phyloP scores from a whole-genome alignment of 1,140 invertebrate genomes.

The Conus ventricosus region DNA sequence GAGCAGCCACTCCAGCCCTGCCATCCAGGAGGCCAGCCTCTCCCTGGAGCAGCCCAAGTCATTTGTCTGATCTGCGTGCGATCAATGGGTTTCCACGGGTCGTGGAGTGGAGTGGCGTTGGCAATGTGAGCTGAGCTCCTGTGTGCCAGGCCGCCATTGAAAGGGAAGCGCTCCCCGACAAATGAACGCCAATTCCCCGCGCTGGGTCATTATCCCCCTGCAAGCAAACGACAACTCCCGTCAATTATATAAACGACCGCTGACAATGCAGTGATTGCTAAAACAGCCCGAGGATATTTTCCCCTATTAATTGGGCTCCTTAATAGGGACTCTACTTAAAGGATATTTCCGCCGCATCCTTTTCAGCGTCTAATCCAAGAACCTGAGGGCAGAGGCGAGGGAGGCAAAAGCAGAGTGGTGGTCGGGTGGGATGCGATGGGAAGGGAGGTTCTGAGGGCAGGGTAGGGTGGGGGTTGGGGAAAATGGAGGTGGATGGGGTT shows the following conservation, averaged over 20 bases:
- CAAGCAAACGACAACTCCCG: slow-evolving; percentile 40
- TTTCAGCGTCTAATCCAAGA: slow-evolving; percentile 23
- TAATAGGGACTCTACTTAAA: slow-evolving; percentile 40
- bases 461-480: no score
- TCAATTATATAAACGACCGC: slow-evolving; percentile 42
- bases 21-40: neutral
- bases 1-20: neutral
- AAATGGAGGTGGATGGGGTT: neutral
- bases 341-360: slow-evolving; percentile 40
- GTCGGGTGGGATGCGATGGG: no score
- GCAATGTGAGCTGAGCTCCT: slow-evolving; percentile 24
- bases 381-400: neutral
- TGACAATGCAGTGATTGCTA: slow-evolving; percentile 40
- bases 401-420: no score
- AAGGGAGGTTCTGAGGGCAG: neutral
- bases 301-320: slow-evolving; percentile 33
- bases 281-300: slow-evolving; percentile 40
- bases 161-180: slow-evolving; percentile 4
- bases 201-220: slow-evolving; percentile 32
- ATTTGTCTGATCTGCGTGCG: slow-evolving; percentile 14
- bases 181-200: slow-evolving; percentile 31
- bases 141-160: slow-evolving; percentile 5
- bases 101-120: neutral
- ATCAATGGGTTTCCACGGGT: slow-evolving; percentile 7
- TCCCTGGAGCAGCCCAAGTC: neutral